Conservation (phyloP, 1,140 invertebrate species). For the Magallana angulata region DNA sequence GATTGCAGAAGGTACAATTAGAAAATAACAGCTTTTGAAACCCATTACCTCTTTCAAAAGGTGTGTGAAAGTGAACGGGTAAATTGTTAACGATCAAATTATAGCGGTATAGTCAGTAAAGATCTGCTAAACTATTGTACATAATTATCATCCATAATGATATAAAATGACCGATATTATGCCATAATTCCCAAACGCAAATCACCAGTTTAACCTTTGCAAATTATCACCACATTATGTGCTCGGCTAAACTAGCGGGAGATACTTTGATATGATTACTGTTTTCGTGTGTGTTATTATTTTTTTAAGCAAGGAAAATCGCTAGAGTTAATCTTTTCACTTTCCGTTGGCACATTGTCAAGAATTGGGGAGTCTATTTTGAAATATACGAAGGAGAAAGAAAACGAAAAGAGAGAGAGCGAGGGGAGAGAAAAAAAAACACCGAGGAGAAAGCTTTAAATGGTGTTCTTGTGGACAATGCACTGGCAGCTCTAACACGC, state of each 20-base stretch:
- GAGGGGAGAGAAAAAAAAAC: no score
- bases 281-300: neutral
- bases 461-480: neutral
- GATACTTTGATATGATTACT: neutral
- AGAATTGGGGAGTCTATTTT: neutral
- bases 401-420: no score
- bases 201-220: conserved; percentile 37
- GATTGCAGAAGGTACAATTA: neutral
- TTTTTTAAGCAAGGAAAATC: conserved; percentile 9
- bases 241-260: conserved; percentile 20
- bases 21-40: conserved; percentile 14
- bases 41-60: neutral
- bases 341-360: neutral
- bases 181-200: conserved; percentile 14
- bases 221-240: conserved; percentile 36
- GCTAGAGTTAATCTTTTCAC: conserved; percentile 29
- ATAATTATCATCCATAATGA: conserved; percentile 26
- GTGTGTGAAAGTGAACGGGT: conserved; percentile 15
- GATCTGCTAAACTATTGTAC: conserved; percentile 14
- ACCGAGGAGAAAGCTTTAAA: conserved; percentile 6
- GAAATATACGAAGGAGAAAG: neutral
- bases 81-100: conserved; percentile 21
- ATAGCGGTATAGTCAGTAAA: neutral
- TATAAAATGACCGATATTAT: conserved; percentile 32
- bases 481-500: conserved; percentile 14